Percentiles rank a stretch among this genome's conserved stretches.
Conservation (phyloP, 2,113 vertebrate genomes). For the Mungos mungo region DNA sequence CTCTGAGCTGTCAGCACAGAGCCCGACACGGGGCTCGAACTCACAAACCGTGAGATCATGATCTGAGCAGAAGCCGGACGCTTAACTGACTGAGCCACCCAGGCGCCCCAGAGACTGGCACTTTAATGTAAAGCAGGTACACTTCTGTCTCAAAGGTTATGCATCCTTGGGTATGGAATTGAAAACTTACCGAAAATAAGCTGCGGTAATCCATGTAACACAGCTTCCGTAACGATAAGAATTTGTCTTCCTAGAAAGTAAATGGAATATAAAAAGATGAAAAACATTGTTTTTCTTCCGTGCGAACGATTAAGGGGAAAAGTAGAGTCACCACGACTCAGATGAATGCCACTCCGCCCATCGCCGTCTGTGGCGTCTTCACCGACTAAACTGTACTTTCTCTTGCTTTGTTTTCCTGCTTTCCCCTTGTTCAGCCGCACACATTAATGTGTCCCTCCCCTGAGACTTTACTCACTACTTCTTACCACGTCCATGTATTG, state of each 20-base stretch:
- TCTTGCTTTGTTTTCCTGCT: not conserved
- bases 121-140: not conserved
- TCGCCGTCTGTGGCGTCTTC: fast-evolving
- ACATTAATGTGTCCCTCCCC: fast-evolving
- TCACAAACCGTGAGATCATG: too few relatives aligned
- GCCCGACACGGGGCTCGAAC: too few relatives aligned
- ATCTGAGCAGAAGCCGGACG: too few relatives aligned
- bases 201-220: not conserved
- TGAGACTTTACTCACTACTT: not conserved
- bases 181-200: not conserved
- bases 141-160: not conserved
- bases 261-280: not conserved
- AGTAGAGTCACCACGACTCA: not conserved
- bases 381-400: fast-evolving
- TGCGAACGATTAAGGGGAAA: not conserved
- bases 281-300: not conserved
- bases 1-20: too few relatives aligned
- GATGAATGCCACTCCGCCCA: fast-evolving
- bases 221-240: not conserved
- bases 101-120: not conserved
- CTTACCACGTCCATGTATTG: not conserved
- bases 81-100: too few relatives aligned
- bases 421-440: not conserved
- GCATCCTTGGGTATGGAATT: not conserved
- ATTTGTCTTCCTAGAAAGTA: not conserved